Base-by-base conservation (phyloP, 2,888 invertebrate genomes). In the Scaptomyza reducta region DNA sequence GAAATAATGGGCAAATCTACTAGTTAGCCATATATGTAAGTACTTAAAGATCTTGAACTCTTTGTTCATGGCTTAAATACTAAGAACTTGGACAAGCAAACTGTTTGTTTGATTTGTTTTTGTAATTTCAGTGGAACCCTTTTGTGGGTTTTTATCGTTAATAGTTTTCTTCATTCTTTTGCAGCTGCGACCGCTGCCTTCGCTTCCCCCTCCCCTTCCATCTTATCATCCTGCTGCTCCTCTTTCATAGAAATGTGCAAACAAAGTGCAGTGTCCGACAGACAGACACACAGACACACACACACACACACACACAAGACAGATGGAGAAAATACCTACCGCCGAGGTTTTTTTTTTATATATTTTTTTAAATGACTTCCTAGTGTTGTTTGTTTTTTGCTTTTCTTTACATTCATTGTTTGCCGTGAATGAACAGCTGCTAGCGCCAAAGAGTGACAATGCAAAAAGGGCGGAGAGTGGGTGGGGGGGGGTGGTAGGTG, bases 291-390 rank as follows among this genome's bases (percentile, higher is more conserved):
- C 47, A 64, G 41, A 62, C 18, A 46, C 42, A 51, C 31, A 41
- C 55, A 40, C 31, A 38, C 54, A 47, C 38, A 38, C 25, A 38
- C 46, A 42, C 14, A 49, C 6, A 38, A 9, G 29, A 54, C 1
- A 45, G 13, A 57, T n/a, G 5, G 11, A 10, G 40, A 22, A 41
- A 46, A 45, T 45, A 55, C 54, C 57, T 33, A 40, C 53, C 38
- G 45, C 63, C 68, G 33, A 66, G 1, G 11, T 2, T 33, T 13
- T 13, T 33, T 33, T 35, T 35, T 35, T n/a, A n/a, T n/a, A n/a
- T n/a, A n/a, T 22, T 70, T 70, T 63, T 70, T 74, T 70, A 83
- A 85, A 78, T 78, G 79, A 85, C 75, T 85, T 71, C 60, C 76
- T 57, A 41, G 62, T 66, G 59, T n/a, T n/a, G n/a, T 14, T 14